Conservation (phyloP, 2,797 vertebrate species). For the Rhinichthys osculus region DNA sequence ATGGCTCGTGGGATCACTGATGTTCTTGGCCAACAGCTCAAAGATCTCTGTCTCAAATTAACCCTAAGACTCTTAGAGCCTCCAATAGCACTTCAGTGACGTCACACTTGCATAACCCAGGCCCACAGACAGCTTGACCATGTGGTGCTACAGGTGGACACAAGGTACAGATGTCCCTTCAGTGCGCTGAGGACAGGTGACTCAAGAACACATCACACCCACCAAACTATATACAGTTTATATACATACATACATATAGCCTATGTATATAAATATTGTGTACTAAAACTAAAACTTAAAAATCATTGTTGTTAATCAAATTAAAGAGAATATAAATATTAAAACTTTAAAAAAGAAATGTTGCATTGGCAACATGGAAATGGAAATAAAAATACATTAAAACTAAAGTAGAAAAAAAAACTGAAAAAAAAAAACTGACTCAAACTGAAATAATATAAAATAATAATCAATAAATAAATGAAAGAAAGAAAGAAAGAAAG, state of each 20-base stretch:
- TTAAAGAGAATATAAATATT: not conserved
- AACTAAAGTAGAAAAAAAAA: not conserved
- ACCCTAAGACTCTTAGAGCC: constrained; percentile 76
- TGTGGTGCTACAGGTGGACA: constrained; percentile 26
- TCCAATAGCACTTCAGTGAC: constrained; percentile 57
- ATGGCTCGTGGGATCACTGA: constrained; percentile 53
- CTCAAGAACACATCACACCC: not conserved
- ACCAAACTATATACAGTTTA: not conserved
- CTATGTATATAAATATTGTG: not conserved
- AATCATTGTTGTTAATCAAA: not conserved
- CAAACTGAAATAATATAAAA: too few relatives aligned
- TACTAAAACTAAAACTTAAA: not conserved
- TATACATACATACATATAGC: not conserved
- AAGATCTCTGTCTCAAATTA: constrained; percentile 73
- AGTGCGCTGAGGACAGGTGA: constrained; percentile 33
- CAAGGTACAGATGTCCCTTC: constrained; percentile 12
- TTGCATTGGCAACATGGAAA: not conserved
- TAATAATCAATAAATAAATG: not conserved
- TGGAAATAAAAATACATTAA: not conserved
- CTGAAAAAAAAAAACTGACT: not conserved
- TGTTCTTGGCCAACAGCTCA: constrained; percentile 50
- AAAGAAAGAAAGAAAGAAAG: too few relatives aligned
- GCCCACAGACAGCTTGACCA: constrained; percentile 49
- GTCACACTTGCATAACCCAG: constrained; percentile 67
- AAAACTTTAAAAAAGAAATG: not conserved